Evolutionary conservation across 2,888 invertebrate species (phyloP).

Genomic region (Resseliella maxima): DNA sequence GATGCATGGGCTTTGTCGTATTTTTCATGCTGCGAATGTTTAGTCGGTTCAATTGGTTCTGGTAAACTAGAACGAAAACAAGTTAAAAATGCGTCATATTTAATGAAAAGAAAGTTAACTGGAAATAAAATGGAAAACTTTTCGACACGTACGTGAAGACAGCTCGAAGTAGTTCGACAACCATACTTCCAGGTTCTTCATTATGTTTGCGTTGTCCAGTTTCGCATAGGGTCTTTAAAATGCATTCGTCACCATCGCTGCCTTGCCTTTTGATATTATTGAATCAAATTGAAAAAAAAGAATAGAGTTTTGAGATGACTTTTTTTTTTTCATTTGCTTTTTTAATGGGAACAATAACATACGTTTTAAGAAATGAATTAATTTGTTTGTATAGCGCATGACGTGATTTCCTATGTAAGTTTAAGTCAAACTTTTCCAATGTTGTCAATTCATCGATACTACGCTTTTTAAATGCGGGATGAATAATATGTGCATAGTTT

Average conservation of each 20-base stretch:
- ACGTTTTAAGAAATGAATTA: slow-evolving; percentile 64
- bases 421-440: slow-evolving; percentile 65
- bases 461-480: slow-evolving; percentile 67
- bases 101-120: background rate
- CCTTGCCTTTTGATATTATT: slow-evolving; percentile 65
- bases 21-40: slow-evolving; percentile 54
- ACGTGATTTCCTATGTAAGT: slow-evolving; percentile 65
- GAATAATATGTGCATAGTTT: slow-evolving; percentile 64
- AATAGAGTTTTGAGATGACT: background rate
- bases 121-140: too few relatives aligned
- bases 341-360: background rate
- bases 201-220: slow-evolving; percentile 66
- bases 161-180: slow-evolving; percentile 65
- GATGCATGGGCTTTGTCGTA: slow-evolving; percentile 63
- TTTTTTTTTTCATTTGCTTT: background rate
- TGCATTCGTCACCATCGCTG: slow-evolving; percentile 68
- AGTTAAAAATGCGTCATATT: background rate
- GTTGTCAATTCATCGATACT: slow-evolving; percentile 61
- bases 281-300: background rate
- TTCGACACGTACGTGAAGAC: slow-evolving; percentile 62
- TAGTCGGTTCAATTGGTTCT: background rate
- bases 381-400: slow-evolving; percentile 65
- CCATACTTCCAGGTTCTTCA: slow-evolving; percentile 64
- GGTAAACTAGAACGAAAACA: slow-evolving; percentile 16
- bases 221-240: slow-evolving; percentile 69